Evolutionary conservation across 1,140 invertebrate genomes (phyloP), one percentile per base, ranked within the genome.

Genomic region (Euwallacea fornicatus): DNA sequence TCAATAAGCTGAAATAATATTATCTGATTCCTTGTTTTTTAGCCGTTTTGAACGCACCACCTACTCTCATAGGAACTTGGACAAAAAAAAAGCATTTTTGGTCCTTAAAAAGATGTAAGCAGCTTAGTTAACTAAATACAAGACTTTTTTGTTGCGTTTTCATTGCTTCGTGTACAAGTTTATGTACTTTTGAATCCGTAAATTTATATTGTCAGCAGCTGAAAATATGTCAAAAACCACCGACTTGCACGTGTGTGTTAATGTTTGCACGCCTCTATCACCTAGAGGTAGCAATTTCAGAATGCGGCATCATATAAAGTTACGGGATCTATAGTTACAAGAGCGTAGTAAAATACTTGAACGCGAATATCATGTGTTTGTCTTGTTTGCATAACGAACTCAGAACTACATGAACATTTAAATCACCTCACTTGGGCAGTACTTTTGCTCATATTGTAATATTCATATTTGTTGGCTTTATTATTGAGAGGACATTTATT

Each of bases 1-100:
- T 33, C 4, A 33, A 33, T 33, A 33, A 33, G 21, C 4, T 33
- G 21, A 33, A 33, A 33, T 33, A 33, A 33, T 33, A 33, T 33
- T 33, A 65, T 72, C 64, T 66, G 64, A 63, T 72, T 72, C 70
- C 70, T 72, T 72, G 70, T 72, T 72, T 72, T 70, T 72, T 72
- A 72, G 70, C 55, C 11, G 55, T 66, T 10, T 72, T 72, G 70
- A 72, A 72, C 54, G 50, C 70, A 21, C 61, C 70, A 33, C 63
- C 70, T 3, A 64, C 70, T 62, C 64, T 72, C 13, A 66, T 72
- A 66, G 70, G 70, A 41, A 66, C 66, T 55, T 72, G 70, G 70
- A 72, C 56, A 46, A 66, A 72, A 72, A 64, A 63, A 72, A 72
- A 72, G 65, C 66, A 72, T 66, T 53, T 61, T 43, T 72, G 61